Evolutionary conservation across 2,113 vertebrate species (phyloP), one percentile per base, ranked within the genome.

Genomic region (Toxostoma redivivum): DNA sequence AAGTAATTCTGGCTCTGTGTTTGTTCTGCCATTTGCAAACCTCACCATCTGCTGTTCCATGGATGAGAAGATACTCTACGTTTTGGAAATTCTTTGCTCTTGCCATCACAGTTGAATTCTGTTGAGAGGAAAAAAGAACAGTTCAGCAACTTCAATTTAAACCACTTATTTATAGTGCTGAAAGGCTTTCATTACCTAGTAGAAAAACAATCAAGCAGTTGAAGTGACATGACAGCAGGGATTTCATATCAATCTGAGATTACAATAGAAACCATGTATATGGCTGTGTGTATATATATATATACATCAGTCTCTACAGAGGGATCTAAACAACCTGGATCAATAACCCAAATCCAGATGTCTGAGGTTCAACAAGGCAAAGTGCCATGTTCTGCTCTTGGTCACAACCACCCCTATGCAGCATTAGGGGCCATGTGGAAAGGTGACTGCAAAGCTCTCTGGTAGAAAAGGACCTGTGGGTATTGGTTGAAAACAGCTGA

Each of bases 1-100:
- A 97, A 98, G 97, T 97, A 94, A 96, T 98, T 97, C 96, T 98
- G 95, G 76, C 97, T 97, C 95, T 96, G 91, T 98, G 98, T 98
- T 98, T 98, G 97, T 97, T 97, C 97, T 98, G 97, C 95, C 97
- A 97, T 98, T 97, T 97, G 98, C 97, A 98, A 98, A 97, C 98
- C 98, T 97, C 98, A 99, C 99, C 99, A 98, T 99, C 99, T 97
- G 99, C 99, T 97, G 99, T 99, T 96, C 99, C 99, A 73, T 99
- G 99, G 97, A 99, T 98, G 97, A 99, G 97, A 93, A 99, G 98
- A 97, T 99, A 99, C 86, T 99, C 97, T 31, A 99, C 98, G 31
- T 98, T 98, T 97, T 98, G 99, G 98, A 99, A 99, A 98, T 99
- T 99, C 96, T 98, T 98, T 83, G 98, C 99, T 98, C 99, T 98